A percentile compares a stretch with the other conserved stretches of the same genome.
Conservation (phyloP, 2,888 invertebrate genomes). For the Tetragonisca angustula region DNA sequence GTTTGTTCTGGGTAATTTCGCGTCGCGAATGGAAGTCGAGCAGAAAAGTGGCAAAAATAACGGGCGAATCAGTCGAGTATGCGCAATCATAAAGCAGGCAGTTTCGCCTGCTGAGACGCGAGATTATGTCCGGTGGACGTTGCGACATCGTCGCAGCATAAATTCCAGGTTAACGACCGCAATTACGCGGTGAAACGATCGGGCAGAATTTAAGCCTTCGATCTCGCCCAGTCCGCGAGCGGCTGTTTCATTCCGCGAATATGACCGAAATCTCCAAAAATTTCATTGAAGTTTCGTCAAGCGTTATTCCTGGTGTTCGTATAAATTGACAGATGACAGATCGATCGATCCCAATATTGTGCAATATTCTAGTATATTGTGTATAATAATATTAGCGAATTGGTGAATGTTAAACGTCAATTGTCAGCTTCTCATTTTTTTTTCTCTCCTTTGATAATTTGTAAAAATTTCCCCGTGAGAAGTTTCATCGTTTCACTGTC, state of each 20-base stretch:
- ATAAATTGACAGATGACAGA: no score
- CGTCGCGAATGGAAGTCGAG: conserved; percentile 54
- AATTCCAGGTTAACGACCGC: conserved; percentile 42
- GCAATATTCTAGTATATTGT: neutral
- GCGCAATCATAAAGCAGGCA: conserved; percentile 42
- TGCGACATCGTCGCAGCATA: conserved; percentile 27
- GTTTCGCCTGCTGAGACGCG: conserved; percentile 7
- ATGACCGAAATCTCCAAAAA: neutral
- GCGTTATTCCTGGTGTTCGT: no score
- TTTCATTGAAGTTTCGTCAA: neutral
- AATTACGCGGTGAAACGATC: conserved; percentile 50
- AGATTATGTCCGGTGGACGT: conserved; percentile 22
- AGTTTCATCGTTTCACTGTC: neutral
- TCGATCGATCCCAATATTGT: neutral
- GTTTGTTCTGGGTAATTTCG: conserved; percentile 64
- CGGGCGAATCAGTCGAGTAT: conserved; percentile 44
- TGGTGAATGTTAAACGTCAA: neutral
- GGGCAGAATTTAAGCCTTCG: conserved; percentile 10
- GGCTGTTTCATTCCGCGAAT: neutral
- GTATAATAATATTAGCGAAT: neutral
- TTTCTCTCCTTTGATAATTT: neutral
- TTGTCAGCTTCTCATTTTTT: neutral
- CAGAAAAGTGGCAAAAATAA: conserved; percentile 59
- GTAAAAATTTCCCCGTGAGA: neutral
- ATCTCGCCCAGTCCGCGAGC: neutral